Evolutionary conservation across 2,888 invertebrate species (phyloP).

Genomic region (Microplitis manilae): DNA sequence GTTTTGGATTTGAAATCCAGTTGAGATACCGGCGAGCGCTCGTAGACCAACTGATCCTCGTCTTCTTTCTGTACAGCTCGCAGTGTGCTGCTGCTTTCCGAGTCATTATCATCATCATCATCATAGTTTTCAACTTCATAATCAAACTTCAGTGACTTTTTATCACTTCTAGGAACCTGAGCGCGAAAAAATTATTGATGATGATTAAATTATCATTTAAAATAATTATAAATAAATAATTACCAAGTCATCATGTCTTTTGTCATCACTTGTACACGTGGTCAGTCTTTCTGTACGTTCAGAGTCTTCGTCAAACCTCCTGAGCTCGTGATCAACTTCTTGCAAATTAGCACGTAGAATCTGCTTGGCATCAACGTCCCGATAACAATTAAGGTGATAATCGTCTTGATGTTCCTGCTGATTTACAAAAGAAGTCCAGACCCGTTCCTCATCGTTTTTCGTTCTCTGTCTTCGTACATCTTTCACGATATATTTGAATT

Average conservation of each 20-base stretch:
- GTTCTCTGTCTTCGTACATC: slow-evolving; percentile 60
- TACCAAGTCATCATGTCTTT: slow-evolving; percentile 21
- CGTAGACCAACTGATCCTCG: slow-evolving; percentile 38
- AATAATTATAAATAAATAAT: background rate
- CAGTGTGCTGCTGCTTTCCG: slow-evolving; percentile 46
- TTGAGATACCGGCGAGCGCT: slow-evolving; percentile 48
- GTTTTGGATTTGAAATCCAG: slow-evolving; percentile 44
- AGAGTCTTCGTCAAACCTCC: slow-evolving; percentile 52
- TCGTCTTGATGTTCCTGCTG: slow-evolving; percentile 51
- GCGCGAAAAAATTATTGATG: background rate
- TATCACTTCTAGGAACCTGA: background rate
- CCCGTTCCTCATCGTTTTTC: slow-evolving; percentile 60
- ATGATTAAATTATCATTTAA: background rate
- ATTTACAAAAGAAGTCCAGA: slow-evolving; percentile 60
- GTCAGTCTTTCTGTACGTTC: slow-evolving; percentile 46
- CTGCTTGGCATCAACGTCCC: slow-evolving; percentile 45
- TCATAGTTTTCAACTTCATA: background rate
- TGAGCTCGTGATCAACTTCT: slow-evolving; percentile 58
- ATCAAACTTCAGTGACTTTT: background rate
- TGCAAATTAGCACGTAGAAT: slow-evolving; percentile 49
- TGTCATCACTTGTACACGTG: slow-evolving; percentile 18
- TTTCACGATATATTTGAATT: slow-evolving; percentile 63
- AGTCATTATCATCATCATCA: slow-evolving; percentile 21
- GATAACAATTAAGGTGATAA: slow-evolving; percentile 36
- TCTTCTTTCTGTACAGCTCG: slow-evolving; percentile 54